Percentiles rank a stretch among this genome's conserved stretches.
Conservation (phyloP, 2,888 invertebrate genomes). For the Tenthredo notha region DNA sequence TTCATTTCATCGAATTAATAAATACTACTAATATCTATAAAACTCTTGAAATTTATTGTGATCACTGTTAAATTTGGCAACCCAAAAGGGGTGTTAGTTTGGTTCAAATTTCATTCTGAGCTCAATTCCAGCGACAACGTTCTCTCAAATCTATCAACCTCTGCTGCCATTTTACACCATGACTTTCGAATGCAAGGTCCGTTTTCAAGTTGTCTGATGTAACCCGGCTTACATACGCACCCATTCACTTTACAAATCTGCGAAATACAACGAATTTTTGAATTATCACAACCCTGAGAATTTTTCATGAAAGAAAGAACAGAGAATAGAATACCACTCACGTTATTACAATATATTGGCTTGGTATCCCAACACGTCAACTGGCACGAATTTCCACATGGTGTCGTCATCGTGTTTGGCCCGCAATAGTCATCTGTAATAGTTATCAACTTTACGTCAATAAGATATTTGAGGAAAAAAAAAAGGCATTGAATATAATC, state of each 20-base stretch:
- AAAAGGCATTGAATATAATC: background rate
- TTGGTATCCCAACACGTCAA: background rate
- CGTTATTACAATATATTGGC: conserved; percentile 21
- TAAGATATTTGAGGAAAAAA: background rate
- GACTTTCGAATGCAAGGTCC: conserved; percentile 23
- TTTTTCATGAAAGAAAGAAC: background rate
- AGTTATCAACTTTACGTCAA: background rate
- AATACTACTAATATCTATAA: background rate
- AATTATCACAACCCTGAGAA: background rate
- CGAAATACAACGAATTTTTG: background rate
- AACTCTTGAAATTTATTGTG: background rate
- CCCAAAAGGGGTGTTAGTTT: background rate
- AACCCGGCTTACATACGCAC: conserved; percentile 38
- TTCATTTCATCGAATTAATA: background rate
- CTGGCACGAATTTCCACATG: conserved; percentile 24
- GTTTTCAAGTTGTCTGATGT: conserved; percentile 15
- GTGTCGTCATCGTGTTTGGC: conserved; percentile 14
- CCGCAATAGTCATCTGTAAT: conserved; percentile 24
- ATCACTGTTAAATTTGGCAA: too few relatives aligned
- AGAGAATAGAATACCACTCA: background rate
- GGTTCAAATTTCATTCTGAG: background rate
- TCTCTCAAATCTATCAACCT: background rate
- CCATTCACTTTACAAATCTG: conserved; percentile 6
- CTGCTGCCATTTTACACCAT: conserved; percentile 25
- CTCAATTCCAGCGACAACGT: background rate